A percentile compares a stretch with the other conserved stretches of the same genome.
Evolutionary conservation across 1,140 invertebrate genomes (phyloP).

Genomic region (Plutomurus gul): DNA sequence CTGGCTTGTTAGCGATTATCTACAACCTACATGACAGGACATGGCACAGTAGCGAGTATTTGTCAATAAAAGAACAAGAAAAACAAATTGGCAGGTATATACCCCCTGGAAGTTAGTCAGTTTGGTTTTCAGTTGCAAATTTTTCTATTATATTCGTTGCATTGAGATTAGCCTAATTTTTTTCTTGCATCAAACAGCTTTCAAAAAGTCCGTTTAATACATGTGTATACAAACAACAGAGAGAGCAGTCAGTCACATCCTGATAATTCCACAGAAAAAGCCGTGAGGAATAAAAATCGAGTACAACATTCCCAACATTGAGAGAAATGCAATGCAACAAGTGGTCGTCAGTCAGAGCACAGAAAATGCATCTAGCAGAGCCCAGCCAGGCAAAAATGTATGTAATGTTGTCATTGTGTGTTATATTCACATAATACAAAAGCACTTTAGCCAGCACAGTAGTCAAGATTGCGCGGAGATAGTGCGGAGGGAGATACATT

Average conservation of each 20-base stretch:
- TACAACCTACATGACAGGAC: neutral
- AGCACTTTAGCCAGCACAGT: no score
- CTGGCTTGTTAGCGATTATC: neutral
- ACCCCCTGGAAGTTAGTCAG: neutral
- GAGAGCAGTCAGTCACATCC: constrained; percentile 34
- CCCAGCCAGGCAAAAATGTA: no score
- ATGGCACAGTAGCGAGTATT: constrained; percentile 4
- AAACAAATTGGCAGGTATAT: neutral
- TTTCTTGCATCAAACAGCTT: neutral
- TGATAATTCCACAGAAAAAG: constrained; percentile 28
- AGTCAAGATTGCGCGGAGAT: neutral
- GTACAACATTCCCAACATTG: neutral
- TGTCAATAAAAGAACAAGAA: neutral
- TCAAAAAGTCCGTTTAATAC: neutral
- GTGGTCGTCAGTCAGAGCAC: neutral
- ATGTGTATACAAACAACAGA: neutral
- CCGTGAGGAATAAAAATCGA: constrained; percentile 1
- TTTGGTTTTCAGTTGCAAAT: constrained; percentile 5
- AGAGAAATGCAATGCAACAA: neutral
- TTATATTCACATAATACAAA: no score
- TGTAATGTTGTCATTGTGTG: no score
- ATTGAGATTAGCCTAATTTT: constrained; percentile 17
- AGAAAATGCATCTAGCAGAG: neutral
- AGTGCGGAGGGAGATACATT: no score
- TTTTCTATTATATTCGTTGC: neutral